Conservation (phyloP, 2,113 vertebrate genomes). For the Periophthalmodon schlosseri region DNA sequence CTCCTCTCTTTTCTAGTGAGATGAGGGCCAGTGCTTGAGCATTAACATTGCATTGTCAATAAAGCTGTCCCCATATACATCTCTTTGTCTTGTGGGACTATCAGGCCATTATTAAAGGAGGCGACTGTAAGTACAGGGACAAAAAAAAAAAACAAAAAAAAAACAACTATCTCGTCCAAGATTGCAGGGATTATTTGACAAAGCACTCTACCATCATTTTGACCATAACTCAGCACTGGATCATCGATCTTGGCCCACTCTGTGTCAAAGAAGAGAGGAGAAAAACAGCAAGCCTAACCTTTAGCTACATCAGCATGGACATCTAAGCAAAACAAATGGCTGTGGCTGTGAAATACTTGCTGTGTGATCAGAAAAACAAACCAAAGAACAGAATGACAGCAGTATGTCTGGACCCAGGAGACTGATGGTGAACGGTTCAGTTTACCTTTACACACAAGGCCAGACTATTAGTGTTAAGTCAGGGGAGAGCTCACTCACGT, state of each 20-base stretch:
- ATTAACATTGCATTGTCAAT: too few species aligned
- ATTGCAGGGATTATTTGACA: conserved; percentile 63
- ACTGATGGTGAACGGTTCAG: conserved; percentile 12
- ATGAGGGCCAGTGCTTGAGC: too few species aligned
- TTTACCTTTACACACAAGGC: conserved; percentile 39
- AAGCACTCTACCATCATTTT: conserved; percentile 30
- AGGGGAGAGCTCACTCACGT: not conserved
- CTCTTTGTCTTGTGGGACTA: not conserved
- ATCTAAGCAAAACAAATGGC: conserved; percentile 52
- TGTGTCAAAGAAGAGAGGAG: not conserved
- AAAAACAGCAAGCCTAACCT: conserved; percentile 5
- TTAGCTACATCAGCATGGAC: conserved; percentile 24
- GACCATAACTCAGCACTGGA: conserved; percentile 36
- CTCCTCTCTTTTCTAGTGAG: too few species aligned
- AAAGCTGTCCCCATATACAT: too few species aligned
- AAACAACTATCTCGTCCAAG: conserved; percentile 30
- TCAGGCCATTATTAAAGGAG: not conserved
- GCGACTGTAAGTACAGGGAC: not conserved
- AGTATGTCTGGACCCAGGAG: conserved; percentile 28
- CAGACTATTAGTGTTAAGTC: not conserved
- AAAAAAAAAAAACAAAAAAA: conserved; percentile 1
- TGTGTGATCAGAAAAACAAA: conserved; percentile 20
- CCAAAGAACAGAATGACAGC: conserved; percentile 22
- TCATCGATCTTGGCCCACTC: conserved; percentile 36
- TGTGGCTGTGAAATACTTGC: conserved; percentile 34